Conservation (phyloP, 1,140 invertebrate genomes). For the Steinernema feltiae region DNA sequence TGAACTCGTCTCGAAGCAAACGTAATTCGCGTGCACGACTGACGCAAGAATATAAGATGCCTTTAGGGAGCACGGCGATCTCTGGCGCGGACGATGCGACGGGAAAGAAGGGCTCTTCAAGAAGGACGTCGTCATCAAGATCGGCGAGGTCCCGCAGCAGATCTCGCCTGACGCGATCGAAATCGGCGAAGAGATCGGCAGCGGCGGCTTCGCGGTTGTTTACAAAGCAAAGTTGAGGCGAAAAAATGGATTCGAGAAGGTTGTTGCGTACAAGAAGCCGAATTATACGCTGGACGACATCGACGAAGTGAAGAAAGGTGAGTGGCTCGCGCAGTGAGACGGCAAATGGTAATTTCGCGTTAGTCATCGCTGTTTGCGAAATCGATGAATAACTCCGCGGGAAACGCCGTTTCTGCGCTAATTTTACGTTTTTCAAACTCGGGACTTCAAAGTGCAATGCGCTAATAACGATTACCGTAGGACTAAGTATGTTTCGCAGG, state of each 20-base stretch:
- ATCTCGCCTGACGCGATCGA: not conserved
- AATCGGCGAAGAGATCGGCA: not conserved
- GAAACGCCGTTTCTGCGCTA: not conserved
- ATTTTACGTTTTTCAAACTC: no score
- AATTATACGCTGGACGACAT: not conserved
- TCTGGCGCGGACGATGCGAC: not conserved
- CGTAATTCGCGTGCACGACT: no score
- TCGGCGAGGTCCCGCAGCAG: not conserved
- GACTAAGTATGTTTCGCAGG: no score
- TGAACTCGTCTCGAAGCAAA: not conserved
- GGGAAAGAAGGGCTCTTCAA: conserved; percentile 13
- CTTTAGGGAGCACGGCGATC: not conserved
- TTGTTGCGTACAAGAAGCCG: not conserved
- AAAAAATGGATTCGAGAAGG: not conserved
- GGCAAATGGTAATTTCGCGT: not conserved
- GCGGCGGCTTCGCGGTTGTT: conserved; percentile 1
- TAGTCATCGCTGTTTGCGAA: not conserved
- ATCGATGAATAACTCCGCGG: not conserved
- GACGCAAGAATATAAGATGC: no score
- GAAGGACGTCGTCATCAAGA: conserved; percentile 14
- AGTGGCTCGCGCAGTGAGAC: not conserved
- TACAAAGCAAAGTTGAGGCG: not conserved
- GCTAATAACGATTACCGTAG: no score
- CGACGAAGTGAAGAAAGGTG: not conserved
- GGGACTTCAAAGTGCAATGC: no score